A percentile compares a stretch with the other conserved stretches of the same genome.
Conservation (phyloP, 2,888 invertebrate species). For the Diarsia rubi region DNA sequence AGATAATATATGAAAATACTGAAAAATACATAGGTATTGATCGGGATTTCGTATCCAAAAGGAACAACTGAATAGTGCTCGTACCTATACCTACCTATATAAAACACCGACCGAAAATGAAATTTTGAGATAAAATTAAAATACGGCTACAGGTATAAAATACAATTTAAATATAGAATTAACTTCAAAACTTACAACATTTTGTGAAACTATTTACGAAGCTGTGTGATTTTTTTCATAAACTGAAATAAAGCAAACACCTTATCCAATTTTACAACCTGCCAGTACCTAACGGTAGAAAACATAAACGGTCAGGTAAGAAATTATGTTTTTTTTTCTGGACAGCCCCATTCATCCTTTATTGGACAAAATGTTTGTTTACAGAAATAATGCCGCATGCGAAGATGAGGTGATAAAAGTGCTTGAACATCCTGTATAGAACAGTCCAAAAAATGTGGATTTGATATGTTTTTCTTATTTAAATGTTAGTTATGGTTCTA, state of each 20-base stretch:
- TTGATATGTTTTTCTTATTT: neutral
- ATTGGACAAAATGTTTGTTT: conserved; percentile 19
- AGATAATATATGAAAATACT: neutral
- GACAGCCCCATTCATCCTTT: conserved; percentile 22
- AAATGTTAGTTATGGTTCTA: neutral
- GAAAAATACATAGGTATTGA: neutral
- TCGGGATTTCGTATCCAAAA: neutral
- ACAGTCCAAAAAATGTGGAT: neutral
- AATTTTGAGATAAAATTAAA: neutral
- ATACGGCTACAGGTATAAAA: neutral
- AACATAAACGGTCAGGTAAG: neutral
- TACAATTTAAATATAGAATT: neutral
- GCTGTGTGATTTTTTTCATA: neutral
- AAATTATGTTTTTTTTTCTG: neutral
- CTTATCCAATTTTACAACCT: conserved; percentile 40
- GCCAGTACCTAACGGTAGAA: conserved; percentile 20
- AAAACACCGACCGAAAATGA: neutral
- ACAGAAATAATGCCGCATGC: conserved; percentile 1
- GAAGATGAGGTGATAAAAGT: neutral
- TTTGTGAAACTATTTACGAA: conserved; percentile 2
- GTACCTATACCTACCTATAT: no score
- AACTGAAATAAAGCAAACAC: neutral
- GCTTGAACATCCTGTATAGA: neutral
- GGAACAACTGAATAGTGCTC: neutral
- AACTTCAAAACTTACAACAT: neutral